Evolutionary conservation across 2,797 vertebrate genomes (phyloP), one percentile per base, ranked within the genome.

Genomic region (Pipistrellus nathusii): DNA sequence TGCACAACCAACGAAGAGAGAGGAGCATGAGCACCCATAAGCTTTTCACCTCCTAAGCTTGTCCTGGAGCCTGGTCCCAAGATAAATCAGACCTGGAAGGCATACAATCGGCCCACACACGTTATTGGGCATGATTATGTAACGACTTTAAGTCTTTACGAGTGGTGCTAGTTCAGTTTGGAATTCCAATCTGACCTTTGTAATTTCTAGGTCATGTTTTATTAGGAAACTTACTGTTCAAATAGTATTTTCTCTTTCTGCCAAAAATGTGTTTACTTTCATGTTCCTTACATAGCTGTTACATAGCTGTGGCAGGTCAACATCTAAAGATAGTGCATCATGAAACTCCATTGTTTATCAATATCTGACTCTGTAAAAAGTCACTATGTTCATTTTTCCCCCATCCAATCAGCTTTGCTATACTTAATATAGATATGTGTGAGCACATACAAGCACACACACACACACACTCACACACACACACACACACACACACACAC

Each of bases 221-320:
- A 48, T 68, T 38, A 69, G 77, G 27, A 51, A 85, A 93, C 5
- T 66, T 86, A 78, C 15, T 85, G 14, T 21, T 80, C 62, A 80
- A 53, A 83, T 69, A 78, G 6, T 64, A 72, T 38, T 85, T 78
- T 17, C 3, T 71, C 81, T 89, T 90, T 82, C 38, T 18, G 35
- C n/a, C 72, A 95, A 69, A 89, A 93, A 75, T 68, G 5, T 84
- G 62, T 73, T 97, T 87, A 76, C 25, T 78, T 85, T 92, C 80
- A 41, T 46, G 30, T 46, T 80, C 53, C 14, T 84, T 91, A 5
- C 44, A 81, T n/a, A 48, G 30, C 44, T 87, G 12, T 21, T 21
- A 44, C 78, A 23, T 75, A 44, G 51, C 23, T 72, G 25, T 41
- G 59, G 35, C 48, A 68, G 41, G 48, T 64, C 55, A 87, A 71